Evolutionary conservation across 1,140 invertebrate genomes (phyloP), one percentile per base, ranked within the genome.

Genomic region (Drosophila pseudoobscura): DNA sequence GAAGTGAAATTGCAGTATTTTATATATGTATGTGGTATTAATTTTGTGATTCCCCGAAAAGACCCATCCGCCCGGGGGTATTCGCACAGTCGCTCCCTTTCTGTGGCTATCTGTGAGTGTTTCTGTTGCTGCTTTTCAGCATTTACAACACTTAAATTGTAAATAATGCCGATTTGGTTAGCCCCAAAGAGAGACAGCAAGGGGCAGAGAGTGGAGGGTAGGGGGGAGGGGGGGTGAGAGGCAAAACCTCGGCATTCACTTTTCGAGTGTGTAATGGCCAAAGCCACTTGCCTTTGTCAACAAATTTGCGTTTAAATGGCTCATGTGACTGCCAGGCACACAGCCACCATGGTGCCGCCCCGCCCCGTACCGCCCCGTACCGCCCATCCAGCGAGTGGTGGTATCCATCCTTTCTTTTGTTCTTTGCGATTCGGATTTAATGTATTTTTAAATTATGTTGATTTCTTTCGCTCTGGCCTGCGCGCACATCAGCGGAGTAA

Each of bases 81-180:
- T 13, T 39, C 35, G 3, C 35, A 13, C 4, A 39, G 35, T 39
- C 35, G 35, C 11, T 31, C 35, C 3, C 9, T 50, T 69, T 68
- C 11, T 55, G 56, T 15, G 3, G 15, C 22, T 26, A 41, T 13
- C 24, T 31, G 47, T 22, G 59, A 51, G 62, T n/a, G 7, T 35
- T 39, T 45, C 45, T 63, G 59, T 72, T 54, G 54, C 63, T 76
- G 82, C 72, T 56, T 49, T 68, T 68, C 59, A 65, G 78, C 82
- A 87, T 75, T 85, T 87, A 87, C 82, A 87, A 78, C 82, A 87
- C 82, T 85, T 87, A 87, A 85, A 87, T 85, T 82, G 82, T 85
- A 87, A 85, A 87, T 87, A 85, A 85, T 87, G 72, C 82, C 64
- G 63, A 65, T 79, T 79, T 74, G 69, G 61, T 73, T 69, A 72